These are phyloP conservation scores for Nasua narica DNA, from an alignment of 2,797 vertebrate genomes.

Conservation along the genomic window DNA sequence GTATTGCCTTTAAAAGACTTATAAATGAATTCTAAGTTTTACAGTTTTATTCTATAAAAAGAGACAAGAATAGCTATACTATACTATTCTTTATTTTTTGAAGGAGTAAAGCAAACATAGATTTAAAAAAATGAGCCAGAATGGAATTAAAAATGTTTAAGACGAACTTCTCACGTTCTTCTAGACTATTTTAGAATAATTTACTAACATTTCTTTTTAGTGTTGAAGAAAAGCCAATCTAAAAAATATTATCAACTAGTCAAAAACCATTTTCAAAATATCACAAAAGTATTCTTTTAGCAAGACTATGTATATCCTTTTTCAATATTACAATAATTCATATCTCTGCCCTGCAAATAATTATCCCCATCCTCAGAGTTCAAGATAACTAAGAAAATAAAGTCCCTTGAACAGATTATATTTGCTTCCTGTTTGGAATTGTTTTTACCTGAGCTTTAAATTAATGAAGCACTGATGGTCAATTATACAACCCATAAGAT, in stretches of 20 bases:
- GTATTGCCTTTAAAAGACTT: not conserved
- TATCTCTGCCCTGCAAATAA: not conserved
- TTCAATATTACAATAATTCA: not conserved
- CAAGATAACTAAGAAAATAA: not conserved
- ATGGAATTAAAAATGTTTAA: constrained; percentile 2
- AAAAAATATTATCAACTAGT: constrained; percentile 22
- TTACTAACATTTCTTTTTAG: not conserved
- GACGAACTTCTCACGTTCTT: not conserved
- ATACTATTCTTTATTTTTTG: not conserved
- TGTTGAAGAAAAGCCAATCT: constrained; percentile 31
- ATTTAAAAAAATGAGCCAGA: not conserved
- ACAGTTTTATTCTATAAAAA: not conserved
- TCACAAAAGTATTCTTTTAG: not conserved
- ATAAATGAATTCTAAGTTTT: not conserved
- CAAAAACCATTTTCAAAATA: not conserved
- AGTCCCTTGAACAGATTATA: not conserved
- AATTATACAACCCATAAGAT: not conserved
- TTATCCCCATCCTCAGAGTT: not conserved
- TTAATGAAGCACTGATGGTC: not conserved
- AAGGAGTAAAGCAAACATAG: not conserved
- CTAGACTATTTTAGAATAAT: not conserved
- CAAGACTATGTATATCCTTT: not conserved
- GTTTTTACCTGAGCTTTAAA: constrained; percentile 29
- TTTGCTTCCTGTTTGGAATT: not conserved
- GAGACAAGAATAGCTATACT: not conserved